Evolutionary conservation across 2,888 invertebrate genomes (phyloP).

Genomic region (Branchipolynoe longqiensis): DNA sequence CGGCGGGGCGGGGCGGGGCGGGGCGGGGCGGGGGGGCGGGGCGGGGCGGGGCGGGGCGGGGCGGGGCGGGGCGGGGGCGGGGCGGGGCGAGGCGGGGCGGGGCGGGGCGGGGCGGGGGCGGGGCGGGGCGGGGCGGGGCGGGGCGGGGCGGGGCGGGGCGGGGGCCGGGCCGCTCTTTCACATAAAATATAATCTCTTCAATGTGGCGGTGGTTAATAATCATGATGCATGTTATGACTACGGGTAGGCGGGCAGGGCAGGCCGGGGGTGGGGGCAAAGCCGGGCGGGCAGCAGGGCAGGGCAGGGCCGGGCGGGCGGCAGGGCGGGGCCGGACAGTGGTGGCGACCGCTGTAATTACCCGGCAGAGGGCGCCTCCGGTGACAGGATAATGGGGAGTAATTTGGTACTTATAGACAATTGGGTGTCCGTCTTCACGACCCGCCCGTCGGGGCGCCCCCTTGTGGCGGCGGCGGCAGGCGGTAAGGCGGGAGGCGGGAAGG

Average conservation of each 20-base stretch:
- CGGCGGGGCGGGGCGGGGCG: too few species aligned
- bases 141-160: neutral
- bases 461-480: neutral
- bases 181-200: conserved; percentile 51
- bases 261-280: neutral
- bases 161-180: neutral
- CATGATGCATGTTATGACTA: conserved; percentile 5
- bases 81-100: too few species aligned
- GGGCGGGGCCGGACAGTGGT: neutral
- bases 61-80: too few species aligned
- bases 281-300: too few species aligned
- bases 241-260: neutral
- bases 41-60: too few species aligned
- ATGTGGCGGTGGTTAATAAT: conserved; percentile 38
- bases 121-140: too few species aligned
- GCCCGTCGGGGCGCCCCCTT: neutral
- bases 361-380: neutral
- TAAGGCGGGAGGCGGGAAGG: too few species aligned
- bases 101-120: too few species aligned
- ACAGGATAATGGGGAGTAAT: conserved; percentile 46
- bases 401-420: conserved; percentile 25
- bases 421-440: conserved; percentile 42
- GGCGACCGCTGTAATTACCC: conserved; percentile 10
- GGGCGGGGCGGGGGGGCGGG: too few species aligned
- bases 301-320: neutral